Conservation (phyloP, 1,140 invertebrate species). For the Lasioglossum baleicum region DNA sequence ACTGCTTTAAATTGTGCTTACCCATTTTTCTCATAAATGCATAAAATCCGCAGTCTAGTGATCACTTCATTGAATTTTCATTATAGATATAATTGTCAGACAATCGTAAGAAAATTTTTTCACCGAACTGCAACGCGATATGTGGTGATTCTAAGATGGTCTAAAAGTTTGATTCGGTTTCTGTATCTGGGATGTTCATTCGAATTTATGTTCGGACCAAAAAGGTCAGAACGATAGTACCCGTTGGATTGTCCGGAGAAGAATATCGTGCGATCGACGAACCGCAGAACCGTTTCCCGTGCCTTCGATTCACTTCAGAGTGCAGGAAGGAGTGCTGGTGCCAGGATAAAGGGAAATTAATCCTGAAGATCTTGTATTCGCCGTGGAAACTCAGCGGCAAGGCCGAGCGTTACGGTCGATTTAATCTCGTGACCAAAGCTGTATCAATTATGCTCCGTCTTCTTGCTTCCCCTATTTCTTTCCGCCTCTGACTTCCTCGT, state of each 20-base stretch:
- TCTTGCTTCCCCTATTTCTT: conserved; percentile 28
- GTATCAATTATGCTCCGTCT: conserved; percentile 60
- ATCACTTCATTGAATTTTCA: too few species aligned
- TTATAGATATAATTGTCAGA: too few species aligned
- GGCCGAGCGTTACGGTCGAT: conserved; percentile 55
- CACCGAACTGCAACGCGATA: too few species aligned
- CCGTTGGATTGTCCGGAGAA: not conserved
- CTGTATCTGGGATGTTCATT: too few species aligned
- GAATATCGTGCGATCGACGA: conserved; percentile 4
- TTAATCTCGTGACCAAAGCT: conserved; percentile 64
- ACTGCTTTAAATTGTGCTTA: too few species aligned
- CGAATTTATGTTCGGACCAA: too few species aligned
- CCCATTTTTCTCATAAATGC: too few species aligned
- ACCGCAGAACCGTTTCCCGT: not conserved
- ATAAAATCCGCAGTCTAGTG: too few species aligned
- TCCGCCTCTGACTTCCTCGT: not conserved
- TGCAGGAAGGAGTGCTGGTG: not conserved
- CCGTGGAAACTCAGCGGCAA: conserved; percentile 18
- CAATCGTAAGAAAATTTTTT: too few species aligned
- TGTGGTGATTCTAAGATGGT: too few species aligned
- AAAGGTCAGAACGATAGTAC: too few species aligned
- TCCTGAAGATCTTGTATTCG: conserved; percentile 60
- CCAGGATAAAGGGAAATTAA: conserved; percentile 59
- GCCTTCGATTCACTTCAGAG: not conserved
- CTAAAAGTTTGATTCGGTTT: too few species aligned